A percentile compares a stretch with the other conserved stretches of the same genome.
These are phyloP conservation scores for Tetrao urogallus DNA, from an alignment of 2,113 vertebrate species.

Conservation along the genomic window DNA sequence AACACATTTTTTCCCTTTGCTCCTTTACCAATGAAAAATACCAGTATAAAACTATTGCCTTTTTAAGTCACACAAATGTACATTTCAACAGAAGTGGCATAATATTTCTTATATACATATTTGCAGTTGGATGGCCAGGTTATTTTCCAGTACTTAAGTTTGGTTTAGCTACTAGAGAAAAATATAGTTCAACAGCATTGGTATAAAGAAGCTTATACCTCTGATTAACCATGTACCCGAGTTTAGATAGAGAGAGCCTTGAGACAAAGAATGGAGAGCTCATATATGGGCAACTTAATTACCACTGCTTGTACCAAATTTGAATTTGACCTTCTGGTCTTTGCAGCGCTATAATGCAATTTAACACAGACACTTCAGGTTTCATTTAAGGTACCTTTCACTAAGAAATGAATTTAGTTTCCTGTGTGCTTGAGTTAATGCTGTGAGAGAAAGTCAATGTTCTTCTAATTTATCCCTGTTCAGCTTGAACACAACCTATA, in stretches of 20 bases:
- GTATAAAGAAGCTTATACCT: not conserved
- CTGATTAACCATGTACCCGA: not conserved
- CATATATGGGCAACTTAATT: slow-evolving; percentile 40
- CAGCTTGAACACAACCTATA: not conserved
- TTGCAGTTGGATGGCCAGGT: not conserved
- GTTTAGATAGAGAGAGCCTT: not conserved
- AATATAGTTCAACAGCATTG: not conserved
- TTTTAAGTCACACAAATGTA: not conserved
- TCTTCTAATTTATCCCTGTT: slow-evolving; percentile 38
- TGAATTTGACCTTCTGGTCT: slow-evolving; percentile 58
- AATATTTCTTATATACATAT: not conserved
- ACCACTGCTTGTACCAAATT: not conserved
- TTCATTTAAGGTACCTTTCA: slow-evolving; percentile 25
- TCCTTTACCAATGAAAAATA: not conserved
- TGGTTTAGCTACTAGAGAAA: not conserved
- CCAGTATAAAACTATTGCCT: not conserved
- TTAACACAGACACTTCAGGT: slow-evolving; percentile 44
- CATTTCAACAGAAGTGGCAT: not conserved
- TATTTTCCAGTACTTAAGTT: not conserved
- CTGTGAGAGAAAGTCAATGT: not conserved
- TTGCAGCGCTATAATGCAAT: slow-evolving; percentile 18
- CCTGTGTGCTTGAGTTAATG: not conserved
- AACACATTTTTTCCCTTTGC: not conserved
- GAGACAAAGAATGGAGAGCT: not conserved
- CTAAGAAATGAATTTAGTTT: slow-evolving; percentile 21